A percentile compares a stretch with the other conserved stretches of the same genome.
These are phyloP conservation scores for Pachypsylla venusta DNA, from an alignment of 1,140 invertebrate genomes.

Conservation along the genomic window DNA sequence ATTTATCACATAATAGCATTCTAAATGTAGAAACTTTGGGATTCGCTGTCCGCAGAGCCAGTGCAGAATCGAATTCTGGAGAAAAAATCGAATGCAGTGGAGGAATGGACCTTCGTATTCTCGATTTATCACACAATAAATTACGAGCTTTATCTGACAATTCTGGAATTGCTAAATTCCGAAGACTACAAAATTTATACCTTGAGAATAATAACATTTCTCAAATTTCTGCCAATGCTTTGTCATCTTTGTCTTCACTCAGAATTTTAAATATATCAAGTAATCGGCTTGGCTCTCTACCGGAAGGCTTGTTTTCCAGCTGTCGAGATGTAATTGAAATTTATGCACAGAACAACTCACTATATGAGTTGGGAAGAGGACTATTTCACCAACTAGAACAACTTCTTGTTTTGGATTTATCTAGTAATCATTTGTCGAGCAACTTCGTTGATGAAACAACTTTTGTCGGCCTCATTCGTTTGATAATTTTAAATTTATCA, in stretches of 20 bases:
- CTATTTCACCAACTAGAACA: slow-evolving; percentile 68
- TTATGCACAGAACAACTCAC: slow-evolving; percentile 61
- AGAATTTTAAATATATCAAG: slow-evolving; percentile 67
- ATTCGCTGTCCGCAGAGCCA: slow-evolving; percentile 35
- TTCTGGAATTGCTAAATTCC: slow-evolving; percentile 51
- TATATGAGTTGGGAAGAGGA: slow-evolving; percentile 61
- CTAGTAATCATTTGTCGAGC: slow-evolving; percentile 68
- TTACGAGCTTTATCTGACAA: slow-evolving; percentile 50
- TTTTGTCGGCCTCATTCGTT: slow-evolving; percentile 63
- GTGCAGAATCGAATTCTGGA: slow-evolving; percentile 26
- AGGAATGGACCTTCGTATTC: slow-evolving; percentile 43
- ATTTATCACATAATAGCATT: slow-evolving; percentile 67
- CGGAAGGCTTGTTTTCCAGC: slow-evolving; percentile 59
- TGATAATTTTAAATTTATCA: slow-evolving; percentile 71
- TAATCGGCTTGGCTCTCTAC: slow-evolving; percentile 59
- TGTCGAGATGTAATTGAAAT: slow-evolving; percentile 65
- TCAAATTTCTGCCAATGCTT: slow-evolving; percentile 58
- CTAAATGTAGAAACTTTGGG: slow-evolving; percentile 55
- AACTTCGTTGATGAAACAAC: slow-evolving; percentile 66
- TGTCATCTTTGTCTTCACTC: slow-evolving; percentile 55
- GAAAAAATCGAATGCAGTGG: slow-evolving; percentile 29
- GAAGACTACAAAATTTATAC: slow-evolving; percentile 55
- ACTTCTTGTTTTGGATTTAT: slow-evolving; percentile 68
- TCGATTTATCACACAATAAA: slow-evolving; percentile 67
- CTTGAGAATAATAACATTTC: slow-evolving; percentile 68